Conservation (phyloP, 2,888 invertebrate species). For the Hemicrepidius hirtus region DNA sequence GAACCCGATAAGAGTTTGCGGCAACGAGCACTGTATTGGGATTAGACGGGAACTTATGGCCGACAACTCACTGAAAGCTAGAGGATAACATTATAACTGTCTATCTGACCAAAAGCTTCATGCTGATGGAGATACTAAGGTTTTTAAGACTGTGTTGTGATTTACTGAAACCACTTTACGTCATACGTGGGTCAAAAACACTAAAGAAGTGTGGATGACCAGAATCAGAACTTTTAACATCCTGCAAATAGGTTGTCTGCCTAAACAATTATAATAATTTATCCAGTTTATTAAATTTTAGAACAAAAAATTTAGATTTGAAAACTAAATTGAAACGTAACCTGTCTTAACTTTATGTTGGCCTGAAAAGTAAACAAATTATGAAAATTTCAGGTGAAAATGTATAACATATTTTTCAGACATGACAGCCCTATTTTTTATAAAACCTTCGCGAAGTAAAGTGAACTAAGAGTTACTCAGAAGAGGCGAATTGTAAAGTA, state of each 20-base stretch:
- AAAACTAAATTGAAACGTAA: neutral
- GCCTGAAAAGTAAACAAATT: slow-evolving; percentile 8
- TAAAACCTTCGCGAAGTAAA: neutral
- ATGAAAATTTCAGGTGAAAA: slow-evolving; percentile 16
- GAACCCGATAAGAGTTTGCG: slow-evolving; percentile 41
- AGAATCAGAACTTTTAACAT: neutral
- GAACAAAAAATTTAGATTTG: neutral
- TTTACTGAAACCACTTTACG: slow-evolving; percentile 14
- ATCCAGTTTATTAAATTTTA: slow-evolving; percentile 7
- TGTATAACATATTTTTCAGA: slow-evolving; percentile 19
- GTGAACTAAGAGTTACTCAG: slow-evolving; percentile 6
- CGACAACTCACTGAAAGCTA: slow-evolving; percentile 45
- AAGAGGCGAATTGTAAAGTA: neutral
- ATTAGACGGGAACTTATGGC: slow-evolving; percentile 41
- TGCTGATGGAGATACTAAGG: slow-evolving; percentile 26
- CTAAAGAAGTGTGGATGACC: slow-evolving; percentile 1
- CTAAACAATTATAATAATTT: neutral
- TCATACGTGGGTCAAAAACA: slow-evolving; percentile 11
- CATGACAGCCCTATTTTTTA: slow-evolving; percentile 13
- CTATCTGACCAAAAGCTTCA: slow-evolving; percentile 36
- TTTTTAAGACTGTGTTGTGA: slow-evolving; percentile 32
- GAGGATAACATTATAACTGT: slow-evolving; percentile 40
- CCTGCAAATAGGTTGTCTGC: neutral
- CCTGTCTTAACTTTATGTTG: slow-evolving; percentile 6
- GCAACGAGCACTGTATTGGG: slow-evolving; percentile 44